These are phyloP conservation scores for Molothrus aeneus DNA, from an alignment of 2,797 vertebrate species.

Conservation along the genomic window DNA sequence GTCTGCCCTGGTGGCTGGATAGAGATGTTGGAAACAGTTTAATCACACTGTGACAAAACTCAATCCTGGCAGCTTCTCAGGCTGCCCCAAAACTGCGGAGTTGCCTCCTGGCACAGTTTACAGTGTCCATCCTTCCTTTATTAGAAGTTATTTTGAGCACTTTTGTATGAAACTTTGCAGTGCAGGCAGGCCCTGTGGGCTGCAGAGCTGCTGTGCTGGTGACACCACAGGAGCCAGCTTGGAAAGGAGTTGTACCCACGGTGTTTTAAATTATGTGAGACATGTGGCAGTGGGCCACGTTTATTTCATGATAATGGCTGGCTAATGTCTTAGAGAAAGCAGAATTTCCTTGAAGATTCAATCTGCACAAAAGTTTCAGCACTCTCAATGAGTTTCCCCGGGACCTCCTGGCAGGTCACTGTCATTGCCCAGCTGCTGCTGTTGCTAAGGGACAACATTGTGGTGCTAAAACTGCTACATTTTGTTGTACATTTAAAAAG, in stretches of 20 bases:
- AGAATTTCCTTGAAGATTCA: not conserved
- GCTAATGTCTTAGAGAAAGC: not conserved
- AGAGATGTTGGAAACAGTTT: not conserved
- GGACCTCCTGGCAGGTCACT: not conserved
- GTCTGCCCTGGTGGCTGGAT: not conserved
- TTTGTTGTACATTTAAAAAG: not conserved
- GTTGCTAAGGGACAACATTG: not conserved
- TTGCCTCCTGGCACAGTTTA: not conserved
- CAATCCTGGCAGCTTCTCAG: not conserved
- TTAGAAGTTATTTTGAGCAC: not conserved
- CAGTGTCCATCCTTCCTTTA: not conserved
- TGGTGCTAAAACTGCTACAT: not conserved
- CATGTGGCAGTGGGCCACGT: not conserved
- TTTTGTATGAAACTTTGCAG: not conserved
- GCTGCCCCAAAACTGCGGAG: not conserved
- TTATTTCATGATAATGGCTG: not conserved
- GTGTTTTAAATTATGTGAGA: not conserved
- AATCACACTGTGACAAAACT: not conserved
- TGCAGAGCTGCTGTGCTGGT: not conserved
- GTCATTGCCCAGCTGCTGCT: not conserved
- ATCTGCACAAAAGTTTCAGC: not conserved
- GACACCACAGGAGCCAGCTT: not conserved
- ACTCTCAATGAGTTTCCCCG: not conserved
- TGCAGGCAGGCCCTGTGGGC: not conserved
- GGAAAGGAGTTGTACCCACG: not conserved